Evolutionary conservation across 2,797 vertebrate species (phyloP).

Genomic region (Sternotherus odoratus): DNA sequence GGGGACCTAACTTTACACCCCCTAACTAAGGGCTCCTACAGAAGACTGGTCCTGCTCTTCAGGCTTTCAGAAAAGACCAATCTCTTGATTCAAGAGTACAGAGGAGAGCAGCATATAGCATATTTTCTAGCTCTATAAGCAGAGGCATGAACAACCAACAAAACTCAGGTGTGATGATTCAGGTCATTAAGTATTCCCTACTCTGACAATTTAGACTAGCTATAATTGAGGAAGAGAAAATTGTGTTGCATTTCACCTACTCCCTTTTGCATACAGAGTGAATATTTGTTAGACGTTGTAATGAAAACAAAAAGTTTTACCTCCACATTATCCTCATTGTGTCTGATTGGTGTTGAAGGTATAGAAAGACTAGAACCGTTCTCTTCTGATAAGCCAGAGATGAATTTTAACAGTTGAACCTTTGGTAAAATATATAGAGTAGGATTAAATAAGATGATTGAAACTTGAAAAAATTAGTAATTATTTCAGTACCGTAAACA

Average conservation of each 20-base stretch:
- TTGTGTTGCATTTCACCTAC: background rate
- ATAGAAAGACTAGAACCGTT: conserved; percentile 36
- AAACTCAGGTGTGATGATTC: background rate
- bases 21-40: background rate
- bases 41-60: background rate
- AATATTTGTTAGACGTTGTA: background rate
- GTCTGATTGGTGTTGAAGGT: conserved; percentile 77
- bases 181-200: background rate
- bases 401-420: conserved; percentile 89
- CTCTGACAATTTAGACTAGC: background rate
- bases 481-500: background rate
- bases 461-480: background rate
- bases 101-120: background rate
- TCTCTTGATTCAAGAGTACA: background rate
- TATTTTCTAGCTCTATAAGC: background rate
- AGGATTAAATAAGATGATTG: background rate
- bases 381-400: conserved; percentile 77
- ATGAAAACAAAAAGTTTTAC: conserved; percentile 59
- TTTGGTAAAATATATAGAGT: conserved; percentile 66
- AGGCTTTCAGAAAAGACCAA: background rate
- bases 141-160: background rate
- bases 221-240: background rate
- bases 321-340: conserved; percentile 67
- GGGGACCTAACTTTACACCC: background rate
- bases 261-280: background rate